Conservation (phyloP, 2,888 invertebrate species). For the Plagodis pulveraria region DNA sequence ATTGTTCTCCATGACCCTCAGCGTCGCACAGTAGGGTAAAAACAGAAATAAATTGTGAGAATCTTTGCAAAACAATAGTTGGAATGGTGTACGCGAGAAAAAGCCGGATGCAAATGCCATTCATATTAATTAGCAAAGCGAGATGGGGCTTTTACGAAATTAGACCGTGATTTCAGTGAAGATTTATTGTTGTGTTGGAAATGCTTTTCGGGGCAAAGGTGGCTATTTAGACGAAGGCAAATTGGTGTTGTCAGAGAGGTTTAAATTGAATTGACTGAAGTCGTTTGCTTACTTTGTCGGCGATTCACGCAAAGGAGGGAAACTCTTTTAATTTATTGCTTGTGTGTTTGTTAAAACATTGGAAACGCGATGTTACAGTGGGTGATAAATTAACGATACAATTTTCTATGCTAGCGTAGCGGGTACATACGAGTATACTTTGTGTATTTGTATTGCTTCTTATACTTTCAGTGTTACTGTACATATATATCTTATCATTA, state of each 20-base stretch:
- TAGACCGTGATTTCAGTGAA: conserved; percentile 83
- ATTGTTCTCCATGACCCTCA: conserved; percentile 69
- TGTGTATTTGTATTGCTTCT: too few relatives aligned
- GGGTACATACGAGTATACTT: too few relatives aligned
- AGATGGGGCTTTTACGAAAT: conserved; percentile 85
- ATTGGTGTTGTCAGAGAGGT: conserved; percentile 78
- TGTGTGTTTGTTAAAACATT: background rate
- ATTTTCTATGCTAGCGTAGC: too few relatives aligned
- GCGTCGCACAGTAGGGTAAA: conserved; percentile 73
- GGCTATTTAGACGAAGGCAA: conserved; percentile 79
- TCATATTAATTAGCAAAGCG: conserved; percentile 85
- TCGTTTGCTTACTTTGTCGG: conserved; percentile 65
- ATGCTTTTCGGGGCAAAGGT: conserved; percentile 81
- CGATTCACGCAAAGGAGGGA: conserved; percentile 56
- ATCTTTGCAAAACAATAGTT: conserved; percentile 84
- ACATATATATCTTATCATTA: too few relatives aligned
- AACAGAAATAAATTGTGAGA: conserved; percentile 82
- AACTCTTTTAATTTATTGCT: conserved; percentile 58
- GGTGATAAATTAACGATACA: too few relatives aligned
- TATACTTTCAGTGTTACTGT: too few relatives aligned
- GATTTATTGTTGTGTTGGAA: conserved; percentile 84
- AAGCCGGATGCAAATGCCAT: conserved; percentile 85
- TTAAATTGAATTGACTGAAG: conserved; percentile 79
- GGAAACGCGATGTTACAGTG: too few relatives aligned
- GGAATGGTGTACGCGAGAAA: conserved; percentile 82